phyloP scores from a whole-genome alignment of 2,888 invertebrate genomes.

The Eulithis testata region DNA sequence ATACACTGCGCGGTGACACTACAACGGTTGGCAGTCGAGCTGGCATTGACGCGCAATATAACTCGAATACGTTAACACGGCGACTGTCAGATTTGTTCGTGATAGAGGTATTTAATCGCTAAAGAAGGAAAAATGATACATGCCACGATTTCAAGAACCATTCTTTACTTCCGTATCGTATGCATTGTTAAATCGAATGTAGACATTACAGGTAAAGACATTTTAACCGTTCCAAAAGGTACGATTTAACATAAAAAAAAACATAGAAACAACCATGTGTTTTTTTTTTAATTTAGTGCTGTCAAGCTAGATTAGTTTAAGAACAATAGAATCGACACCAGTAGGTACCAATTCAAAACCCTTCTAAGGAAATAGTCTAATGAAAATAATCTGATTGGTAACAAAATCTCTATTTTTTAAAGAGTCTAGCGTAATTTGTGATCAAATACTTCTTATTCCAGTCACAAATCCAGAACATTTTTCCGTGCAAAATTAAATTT shows the following conservation, averaged over 20 bases:
- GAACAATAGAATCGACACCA: too few relatives aligned
- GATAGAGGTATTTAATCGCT: conserved; percentile 6
- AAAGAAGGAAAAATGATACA: conserved; percentile 44
- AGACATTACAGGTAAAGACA: conserved; percentile 52
- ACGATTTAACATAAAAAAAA: too few relatives aligned
- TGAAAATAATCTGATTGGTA: conserved; percentile 6
- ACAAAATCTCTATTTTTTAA: conserved; percentile 3
- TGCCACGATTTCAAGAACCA: conserved; percentile 22
- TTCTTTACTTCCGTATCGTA: conserved; percentile 17
- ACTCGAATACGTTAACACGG: too few relatives aligned
- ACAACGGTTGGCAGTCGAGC: too few relatives aligned
- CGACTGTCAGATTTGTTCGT: too few relatives aligned
- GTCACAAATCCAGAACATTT: conserved; percentile 54
- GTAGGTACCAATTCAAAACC: too few relatives aligned
- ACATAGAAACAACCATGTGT: too few relatives aligned
- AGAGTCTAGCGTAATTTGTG: conserved; percentile 46
- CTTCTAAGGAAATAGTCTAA: neutral
- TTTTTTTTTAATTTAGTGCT: too few relatives aligned
- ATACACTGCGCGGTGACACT: too few relatives aligned
- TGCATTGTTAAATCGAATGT: conserved; percentile 53
- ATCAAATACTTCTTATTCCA: conserved; percentile 52
- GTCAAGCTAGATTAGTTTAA: too few relatives aligned
- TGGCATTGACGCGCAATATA: too few relatives aligned
- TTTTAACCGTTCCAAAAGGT: conserved; percentile 9
- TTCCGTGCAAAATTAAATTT: conserved; percentile 59